A percentile compares a stretch with the other conserved stretches of the same genome.
Conservation (phyloP, 2,797 vertebrate species). For the Poecilia velifera region DNA sequence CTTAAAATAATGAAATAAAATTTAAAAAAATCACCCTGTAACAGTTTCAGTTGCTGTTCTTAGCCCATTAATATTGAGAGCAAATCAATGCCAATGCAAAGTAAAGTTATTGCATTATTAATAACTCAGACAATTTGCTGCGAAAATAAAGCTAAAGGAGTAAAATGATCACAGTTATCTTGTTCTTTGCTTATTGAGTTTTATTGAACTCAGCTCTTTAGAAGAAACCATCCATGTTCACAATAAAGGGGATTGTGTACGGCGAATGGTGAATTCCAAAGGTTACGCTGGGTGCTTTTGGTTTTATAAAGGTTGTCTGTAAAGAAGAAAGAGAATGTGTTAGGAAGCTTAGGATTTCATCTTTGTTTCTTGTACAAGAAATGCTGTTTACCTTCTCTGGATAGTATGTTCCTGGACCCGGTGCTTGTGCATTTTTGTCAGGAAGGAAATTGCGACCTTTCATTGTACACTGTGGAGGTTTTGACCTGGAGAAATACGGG, state of each 20-base stretch:
- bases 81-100: background rate
- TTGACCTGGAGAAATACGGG: slow-evolving; percentile 76
- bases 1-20: too few relatives aligned
- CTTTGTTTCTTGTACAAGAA: background rate
- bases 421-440: slow-evolving; percentile 73
- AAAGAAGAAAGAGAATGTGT: slow-evolving; percentile 17
- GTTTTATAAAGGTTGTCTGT: slow-evolving; percentile 72
- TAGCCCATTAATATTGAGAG: background rate
- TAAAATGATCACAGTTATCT: background rate
- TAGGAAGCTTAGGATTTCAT: background rate
- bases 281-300: slow-evolving; percentile 75
- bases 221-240: background rate
- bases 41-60: background rate
- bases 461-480: slow-evolving; percentile 86
- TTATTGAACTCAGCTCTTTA: slow-evolving; percentile 2
- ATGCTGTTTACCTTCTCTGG: slow-evolving; percentile 71
- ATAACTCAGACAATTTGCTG: background rate
- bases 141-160: background rate
- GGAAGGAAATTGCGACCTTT: slow-evolving; percentile 78
- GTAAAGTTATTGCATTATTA: background rate
- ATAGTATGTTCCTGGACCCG: slow-evolving; percentile 84
- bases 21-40: background rate
- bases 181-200: background rate
- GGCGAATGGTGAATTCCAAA: slow-evolving; percentile 89
- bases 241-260: slow-evolving; percentile 75